Conservation (phyloP, 2,113 vertebrate genomes). For the Apteryx owenii region DNA sequence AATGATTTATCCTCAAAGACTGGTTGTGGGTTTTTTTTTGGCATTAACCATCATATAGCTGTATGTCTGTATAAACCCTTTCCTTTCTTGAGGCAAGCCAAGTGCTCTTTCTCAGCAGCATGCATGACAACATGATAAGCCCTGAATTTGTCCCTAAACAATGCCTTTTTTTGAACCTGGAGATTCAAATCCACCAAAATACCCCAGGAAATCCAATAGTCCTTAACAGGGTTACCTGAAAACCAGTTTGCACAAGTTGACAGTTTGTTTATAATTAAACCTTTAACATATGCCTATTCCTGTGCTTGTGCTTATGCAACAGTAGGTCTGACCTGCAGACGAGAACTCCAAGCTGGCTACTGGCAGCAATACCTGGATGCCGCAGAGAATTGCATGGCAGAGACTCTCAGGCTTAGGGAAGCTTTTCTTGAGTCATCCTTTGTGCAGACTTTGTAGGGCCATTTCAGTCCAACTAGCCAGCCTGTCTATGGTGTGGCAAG, state of each 20-base stretch:
- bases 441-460: not conserved
- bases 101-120: not conserved
- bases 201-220: not conserved
- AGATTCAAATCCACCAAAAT: not conserved
- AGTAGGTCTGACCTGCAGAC: not conserved
- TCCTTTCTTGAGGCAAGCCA: not conserved
- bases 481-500: not conserved
- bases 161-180: constrained; percentile 12
- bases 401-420: constrained; percentile 2
- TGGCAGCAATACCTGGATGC: not conserved
- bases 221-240: not conserved
- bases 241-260: constrained; percentile 22
- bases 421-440: constrained; percentile 33
- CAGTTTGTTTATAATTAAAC: constrained; percentile 22
- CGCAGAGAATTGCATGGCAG: not conserved
- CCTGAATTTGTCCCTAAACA: not conserved
- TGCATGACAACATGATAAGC: not conserved
- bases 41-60: not conserved
- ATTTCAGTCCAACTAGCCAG: not conserved
- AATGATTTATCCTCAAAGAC: not conserved
- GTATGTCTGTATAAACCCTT: not conserved
- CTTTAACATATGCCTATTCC: not conserved
- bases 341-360: not conserved
- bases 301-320: constrained; percentile 5
- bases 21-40: not conserved